Evolutionary conservation across 2,113 vertebrate genomes (phyloP).

Genomic region (Sinocyclocheilus maitianheensis): DNA sequence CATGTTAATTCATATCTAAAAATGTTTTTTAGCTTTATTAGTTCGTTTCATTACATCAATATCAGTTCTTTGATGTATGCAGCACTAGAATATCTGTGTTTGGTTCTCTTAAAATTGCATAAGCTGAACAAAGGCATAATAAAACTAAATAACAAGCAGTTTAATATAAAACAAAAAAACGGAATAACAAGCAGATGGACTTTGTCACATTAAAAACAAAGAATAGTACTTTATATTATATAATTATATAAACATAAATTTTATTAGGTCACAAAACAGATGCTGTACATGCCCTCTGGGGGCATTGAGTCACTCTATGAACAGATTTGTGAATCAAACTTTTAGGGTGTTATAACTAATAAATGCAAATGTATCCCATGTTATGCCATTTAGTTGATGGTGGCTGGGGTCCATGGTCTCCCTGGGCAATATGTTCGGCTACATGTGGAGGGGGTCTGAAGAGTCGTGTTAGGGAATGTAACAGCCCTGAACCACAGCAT

Average conservation of each 20-base stretch:
- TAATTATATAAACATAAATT: not conserved
- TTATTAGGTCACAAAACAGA: not conserved
- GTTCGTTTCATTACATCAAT: not conserved
- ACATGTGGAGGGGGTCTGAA: constrained; percentile 90
- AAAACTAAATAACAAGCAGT: constrained; percentile 45
- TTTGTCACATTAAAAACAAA: not conserved
- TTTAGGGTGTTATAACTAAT: not conserved
- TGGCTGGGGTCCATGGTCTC: constrained; percentile 91
- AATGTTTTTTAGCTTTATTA: not conserved
- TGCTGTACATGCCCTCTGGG: not conserved
- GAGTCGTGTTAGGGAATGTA: constrained; percentile 84
- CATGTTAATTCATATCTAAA: not conserved
- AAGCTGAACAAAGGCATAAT: constrained; percentile 42
- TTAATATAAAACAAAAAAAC: constrained; percentile 25
- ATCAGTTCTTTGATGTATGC: constrained; percentile 23
- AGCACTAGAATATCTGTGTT: not conserved
- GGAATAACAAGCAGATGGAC: constrained; percentile 40
- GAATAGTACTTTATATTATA: not conserved
- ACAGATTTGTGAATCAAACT: not conserved
- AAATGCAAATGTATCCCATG: not conserved
- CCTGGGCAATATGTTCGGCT: constrained; percentile 87
- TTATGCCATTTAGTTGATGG: constrained; percentile 80
- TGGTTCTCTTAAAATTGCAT: constrained; percentile 35
- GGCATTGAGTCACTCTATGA: not conserved
- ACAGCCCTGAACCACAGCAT: constrained; percentile 84